Evolutionary conservation across 2,888 invertebrate species (phyloP), one percentile per base, ranked within the genome.

Genomic region (Zootermopsis nevadensis): DNA sequence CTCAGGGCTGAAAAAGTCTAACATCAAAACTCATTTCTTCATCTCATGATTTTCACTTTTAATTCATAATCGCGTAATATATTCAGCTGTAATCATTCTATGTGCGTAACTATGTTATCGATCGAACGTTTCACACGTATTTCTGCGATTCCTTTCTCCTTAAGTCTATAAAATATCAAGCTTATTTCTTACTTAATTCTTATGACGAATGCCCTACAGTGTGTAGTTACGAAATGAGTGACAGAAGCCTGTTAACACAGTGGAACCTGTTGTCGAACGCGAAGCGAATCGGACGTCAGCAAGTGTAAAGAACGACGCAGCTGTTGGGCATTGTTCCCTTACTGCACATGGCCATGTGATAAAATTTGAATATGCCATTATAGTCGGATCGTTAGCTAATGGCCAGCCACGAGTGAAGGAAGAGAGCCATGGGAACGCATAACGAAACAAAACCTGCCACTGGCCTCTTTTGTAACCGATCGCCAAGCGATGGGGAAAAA

Each of bases 301-400:
- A 69, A 1, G 69, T 33, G 69, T 69, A 69, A 33, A 31, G 69
- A 31, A 31, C 69, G 2, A 38, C 74, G 38, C 74, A 42, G 38
- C 74, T 74, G 74, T 38, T 38, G 4, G 8, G n/a, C 38, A 1
- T 74, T 38, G n/a, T 27, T n/a, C 60, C 6, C 60, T 27, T 8
- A n/a, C 27, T 27, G 27, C 60, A 60, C 60, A 2, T 27, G 27
- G 7, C 60, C n/a, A n/a, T 60, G 60, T 31, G 69, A 69, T 31
- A 69, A 31, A 69, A 69, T 69, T 31, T 42, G 42, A 74, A 38
- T 38, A 35, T 1, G 33, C 69, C 30, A n/a, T 72, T 38, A 74
- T 38, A 0, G 33, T 24, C 35, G 38, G 74, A 38, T 74, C 74
- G 74, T 74, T 38, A 74, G 38, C 74, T 74, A 74, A 74, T 38